A percentile compares a stretch with the other conserved stretches of the same genome.
These are phyloP conservation scores for Antennarius maculatus DNA, from an alignment of 2,797 vertebrate species.

Conservation along the genomic window DNA sequence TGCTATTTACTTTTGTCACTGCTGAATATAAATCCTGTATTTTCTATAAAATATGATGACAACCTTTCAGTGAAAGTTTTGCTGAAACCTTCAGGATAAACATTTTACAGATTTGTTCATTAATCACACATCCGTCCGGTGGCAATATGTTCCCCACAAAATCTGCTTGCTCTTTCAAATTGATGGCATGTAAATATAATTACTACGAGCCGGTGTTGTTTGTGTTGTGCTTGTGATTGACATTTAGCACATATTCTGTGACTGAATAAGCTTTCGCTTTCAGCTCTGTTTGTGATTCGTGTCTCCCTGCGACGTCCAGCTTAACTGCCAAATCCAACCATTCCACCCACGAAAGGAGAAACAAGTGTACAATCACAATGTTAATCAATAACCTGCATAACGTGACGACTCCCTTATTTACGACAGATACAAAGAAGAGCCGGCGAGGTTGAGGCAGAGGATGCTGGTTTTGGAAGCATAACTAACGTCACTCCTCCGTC, in stretches of 20 bases:
- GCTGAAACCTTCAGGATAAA: too few species aligned
- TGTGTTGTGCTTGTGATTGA: not conserved
- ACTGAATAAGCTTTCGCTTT: constrained; percentile 2
- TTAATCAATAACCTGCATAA: too few species aligned
- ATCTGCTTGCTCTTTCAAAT: not conserved
- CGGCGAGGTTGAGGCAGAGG: not conserved
- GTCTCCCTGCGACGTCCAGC: not conserved
- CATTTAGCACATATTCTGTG: constrained; percentile 3
- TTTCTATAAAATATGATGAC: too few species aligned
- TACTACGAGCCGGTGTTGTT: not conserved
- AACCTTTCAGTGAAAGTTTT: too few species aligned
- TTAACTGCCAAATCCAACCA: not conserved
- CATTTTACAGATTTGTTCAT: too few species aligned
- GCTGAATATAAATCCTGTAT: too few species aligned
- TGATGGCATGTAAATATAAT: not conserved
- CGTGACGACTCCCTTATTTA: too few species aligned
- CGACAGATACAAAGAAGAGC: too few species aligned
- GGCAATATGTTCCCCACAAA: too few species aligned
- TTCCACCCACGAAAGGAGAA: not conserved
- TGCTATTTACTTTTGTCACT: too few species aligned
- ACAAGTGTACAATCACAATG: too few species aligned
- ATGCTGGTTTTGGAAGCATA: constrained; percentile 23
- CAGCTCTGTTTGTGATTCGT: constrained; percentile 8
- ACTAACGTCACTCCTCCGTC: constrained; percentile 28
- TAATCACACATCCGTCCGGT: too few species aligned